phyloP scores from a whole-genome alignment of 2,888 invertebrate genomes.

The Hydriomena furcata region DNA sequence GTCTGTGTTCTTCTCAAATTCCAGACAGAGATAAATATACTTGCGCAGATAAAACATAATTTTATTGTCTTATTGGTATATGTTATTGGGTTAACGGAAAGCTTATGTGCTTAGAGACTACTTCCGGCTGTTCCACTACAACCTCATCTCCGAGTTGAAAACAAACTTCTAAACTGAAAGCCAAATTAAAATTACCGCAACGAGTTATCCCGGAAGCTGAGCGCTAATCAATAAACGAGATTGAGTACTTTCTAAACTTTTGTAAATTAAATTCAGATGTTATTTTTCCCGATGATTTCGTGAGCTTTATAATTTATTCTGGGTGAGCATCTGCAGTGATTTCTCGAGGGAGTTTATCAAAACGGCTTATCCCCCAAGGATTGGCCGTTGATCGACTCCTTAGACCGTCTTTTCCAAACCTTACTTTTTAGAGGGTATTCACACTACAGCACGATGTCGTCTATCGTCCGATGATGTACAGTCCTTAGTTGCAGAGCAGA shows the following conservation, averaged over 20 bases:
- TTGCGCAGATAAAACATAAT: too few relatives aligned
- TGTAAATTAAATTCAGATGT: conserved; percentile 14
- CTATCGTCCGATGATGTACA: too few relatives aligned
- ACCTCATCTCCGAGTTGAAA: conserved; percentile 9
- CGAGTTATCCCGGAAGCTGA: conserved; percentile 17
- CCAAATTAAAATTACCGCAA: conserved; percentile 24
- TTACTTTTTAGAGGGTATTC: conserved; percentile 1
- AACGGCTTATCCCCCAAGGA: too few relatives aligned
- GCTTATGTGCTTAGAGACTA: background rate
- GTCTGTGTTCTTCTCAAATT: too few relatives aligned
- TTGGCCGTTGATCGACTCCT: conserved; percentile 14
- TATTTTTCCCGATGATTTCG: conserved; percentile 23
- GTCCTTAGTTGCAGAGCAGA: too few relatives aligned
- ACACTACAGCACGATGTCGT: too few relatives aligned
- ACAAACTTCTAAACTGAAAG: conserved; percentile 16
- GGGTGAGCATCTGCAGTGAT: conserved; percentile 30
- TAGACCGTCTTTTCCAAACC: too few relatives aligned
- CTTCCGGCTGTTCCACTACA: background rate
- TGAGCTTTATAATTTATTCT: conserved; percentile 35
- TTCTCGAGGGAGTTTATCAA: conserved; percentile 37
- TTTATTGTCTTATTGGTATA: too few relatives aligned
- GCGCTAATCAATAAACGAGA: conserved; percentile 27
- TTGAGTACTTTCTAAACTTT: conserved; percentile 24
- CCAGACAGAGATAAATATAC: too few relatives aligned
- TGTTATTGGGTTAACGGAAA: background rate